These are phyloP conservation scores for Tetanocera ferruginea DNA, from an alignment of 2,888 invertebrate species.

Conservation along the genomic window DNA sequence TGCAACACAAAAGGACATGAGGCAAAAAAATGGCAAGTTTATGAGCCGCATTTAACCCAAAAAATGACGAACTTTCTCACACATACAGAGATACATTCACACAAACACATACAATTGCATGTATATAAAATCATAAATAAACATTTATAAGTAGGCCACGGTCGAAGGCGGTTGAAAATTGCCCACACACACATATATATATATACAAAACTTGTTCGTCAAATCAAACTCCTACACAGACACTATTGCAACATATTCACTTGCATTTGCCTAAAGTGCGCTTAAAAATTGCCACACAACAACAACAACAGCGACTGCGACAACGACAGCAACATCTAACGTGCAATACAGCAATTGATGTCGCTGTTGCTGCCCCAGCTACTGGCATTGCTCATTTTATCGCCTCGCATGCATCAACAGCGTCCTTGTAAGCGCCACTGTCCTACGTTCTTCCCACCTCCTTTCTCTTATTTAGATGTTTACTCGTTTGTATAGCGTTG, in stretches of 20 bases:
- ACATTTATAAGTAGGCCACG: conserved; percentile 42
- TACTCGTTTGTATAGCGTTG: neutral
- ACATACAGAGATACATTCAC: neutral
- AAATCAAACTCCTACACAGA: neutral
- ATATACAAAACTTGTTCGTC: neutral
- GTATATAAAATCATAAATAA: neutral
- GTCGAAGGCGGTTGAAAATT: conserved; percentile 26
- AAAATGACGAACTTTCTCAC: neutral
- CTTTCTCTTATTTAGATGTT: neutral
- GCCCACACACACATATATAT: neutral
- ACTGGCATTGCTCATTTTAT: neutral
- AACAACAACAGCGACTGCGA: neutral
- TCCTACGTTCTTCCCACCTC: neutral
- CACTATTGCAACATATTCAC: neutral
- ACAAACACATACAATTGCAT: neutral
- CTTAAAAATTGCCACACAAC: conserved; percentile 24
- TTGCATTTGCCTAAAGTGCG: neutral
- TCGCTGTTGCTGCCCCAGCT: neutral
- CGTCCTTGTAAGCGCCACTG: neutral
- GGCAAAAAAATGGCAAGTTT: neutral
- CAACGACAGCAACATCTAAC: conserved; percentile 4
- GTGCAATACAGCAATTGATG: conserved; percentile 7
- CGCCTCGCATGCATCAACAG: conserved; percentile 6
- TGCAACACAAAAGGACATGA: too few species aligned
- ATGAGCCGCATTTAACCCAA: neutral